Conservation (phyloP, 2,888 invertebrate genomes). For the Cerceris rybyensis region DNA sequence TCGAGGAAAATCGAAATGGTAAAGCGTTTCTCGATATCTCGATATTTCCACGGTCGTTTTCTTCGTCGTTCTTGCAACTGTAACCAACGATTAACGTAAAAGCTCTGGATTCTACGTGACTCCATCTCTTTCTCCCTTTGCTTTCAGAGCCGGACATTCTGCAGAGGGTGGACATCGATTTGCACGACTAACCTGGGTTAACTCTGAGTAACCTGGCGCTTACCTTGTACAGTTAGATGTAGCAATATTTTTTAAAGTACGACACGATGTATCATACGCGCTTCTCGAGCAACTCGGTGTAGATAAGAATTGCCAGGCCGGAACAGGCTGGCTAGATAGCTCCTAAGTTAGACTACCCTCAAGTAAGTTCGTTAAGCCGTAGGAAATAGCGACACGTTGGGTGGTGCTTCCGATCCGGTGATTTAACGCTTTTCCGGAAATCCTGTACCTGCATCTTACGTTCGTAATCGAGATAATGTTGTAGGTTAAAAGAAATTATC, state of each 20-base stretch:
- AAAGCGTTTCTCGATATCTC: conserved; percentile 9
- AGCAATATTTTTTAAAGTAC: background rate
- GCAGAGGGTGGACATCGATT: conserved; percentile 78
- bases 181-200: conserved; percentile 49
- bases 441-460: conserved; percentile 48
- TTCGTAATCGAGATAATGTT: conserved; percentile 16
- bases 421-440: conserved; percentile 44
- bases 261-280: background rate
- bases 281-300: background rate
- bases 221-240: conserved; percentile 32
- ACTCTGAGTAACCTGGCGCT: conserved; percentile 26
- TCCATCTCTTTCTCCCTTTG: background rate
- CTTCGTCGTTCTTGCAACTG: too few relatives aligned
- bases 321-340: background rate
- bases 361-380: conserved; percentile 9
- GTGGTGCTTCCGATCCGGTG: conserved; percentile 20
- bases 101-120: background rate
- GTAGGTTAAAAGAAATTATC: background rate
- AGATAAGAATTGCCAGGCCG: background rate
- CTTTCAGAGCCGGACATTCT: conserved; percentile 79
- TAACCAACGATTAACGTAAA: background rate
- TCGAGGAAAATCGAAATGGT: conserved; percentile 79
- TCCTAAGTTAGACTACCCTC: background rate
- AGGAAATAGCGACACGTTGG: conserved; percentile 8
- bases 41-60: background rate